Evolutionary conservation across 2,113 vertebrate species (phyloP), one percentile per base, ranked within the genome.

Genomic region (Chlamydotis undulata): DNA sequence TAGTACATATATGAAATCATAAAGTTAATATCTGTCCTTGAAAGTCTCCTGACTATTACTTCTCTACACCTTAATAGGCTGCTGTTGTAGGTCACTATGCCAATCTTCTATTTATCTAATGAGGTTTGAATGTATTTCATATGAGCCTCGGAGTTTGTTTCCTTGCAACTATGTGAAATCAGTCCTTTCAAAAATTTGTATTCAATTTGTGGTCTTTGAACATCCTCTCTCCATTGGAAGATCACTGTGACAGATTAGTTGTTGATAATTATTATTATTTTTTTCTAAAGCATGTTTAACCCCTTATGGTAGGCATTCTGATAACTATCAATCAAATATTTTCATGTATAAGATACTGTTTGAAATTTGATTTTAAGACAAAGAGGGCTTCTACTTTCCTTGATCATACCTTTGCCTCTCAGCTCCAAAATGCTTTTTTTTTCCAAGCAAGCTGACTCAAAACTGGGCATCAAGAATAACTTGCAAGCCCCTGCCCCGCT

Each of bases 401-500:
- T 70, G 59, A 31, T 73, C 56, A 22, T 41, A 9, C 5, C 37
- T 80, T 73, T 89, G 17, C 22, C 19, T 79, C 28, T 22, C 31
- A 49, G 9, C 24, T 74, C 21, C 45, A 69, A 73, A 35, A 31
- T 68, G 43, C 7, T n/a, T 61, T 57, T 61, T 57, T 89, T 90
- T 85, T 50, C 14, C 19, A 35, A 74, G 50, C 31, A 49, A 85
- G 31, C 12, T 71, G 19, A 31, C 47, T 85, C 25, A 69, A 78
- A 91, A 52, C 37, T 45, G 63, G 35, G 19, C 1, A 0, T 67
- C 18, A 35, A 31, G 25, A 67, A 11, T 33, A 33, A 67, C 23
- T 70, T 1, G 0, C 9, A 67, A 84, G 26, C 35, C 6, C 7
- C 10, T 84, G 39, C 12, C 22, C 7, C 0, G 0, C 6, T 29